These are phyloP conservation scores for Cheirogaleus major DNA, from an alignment of 2,797 vertebrate genomes.

Conservation along the genomic window DNA sequence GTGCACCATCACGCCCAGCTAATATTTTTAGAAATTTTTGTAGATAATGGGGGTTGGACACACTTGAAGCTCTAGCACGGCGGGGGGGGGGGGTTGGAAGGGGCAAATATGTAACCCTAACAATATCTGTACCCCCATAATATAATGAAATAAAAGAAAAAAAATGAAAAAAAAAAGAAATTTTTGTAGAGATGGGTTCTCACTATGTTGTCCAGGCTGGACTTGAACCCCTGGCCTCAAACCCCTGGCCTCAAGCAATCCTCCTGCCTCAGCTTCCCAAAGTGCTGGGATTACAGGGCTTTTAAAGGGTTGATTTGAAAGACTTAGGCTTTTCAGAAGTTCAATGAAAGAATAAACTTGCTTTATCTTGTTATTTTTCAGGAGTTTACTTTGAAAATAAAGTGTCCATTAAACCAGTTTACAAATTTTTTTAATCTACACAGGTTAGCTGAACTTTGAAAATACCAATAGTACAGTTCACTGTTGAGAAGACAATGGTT, in stretches of 20 bases:
- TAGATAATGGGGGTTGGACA: neutral
- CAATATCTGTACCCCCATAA: too few species aligned
- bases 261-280: neutral
- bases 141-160: too few species aligned
- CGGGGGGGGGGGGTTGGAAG: too few species aligned
- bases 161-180: too few species aligned
- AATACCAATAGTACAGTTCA: neutral
- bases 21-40: neutral
- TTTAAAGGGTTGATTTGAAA: neutral
- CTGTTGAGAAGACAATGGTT: neutral
- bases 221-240: neutral
- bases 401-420: neutral
- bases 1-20: neutral
- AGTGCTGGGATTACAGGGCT: neutral
- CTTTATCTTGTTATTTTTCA: neutral
- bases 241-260: neutral
- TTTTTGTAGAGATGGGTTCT: neutral
- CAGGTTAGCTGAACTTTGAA: neutral
- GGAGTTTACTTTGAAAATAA: conserved; percentile 35
- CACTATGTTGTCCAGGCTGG: neutral
- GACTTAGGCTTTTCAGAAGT: neutral
- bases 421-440: neutral
- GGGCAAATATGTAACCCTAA: too few species aligned
- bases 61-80: too few species aligned
- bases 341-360: neutral